Conservation (phyloP, 2,888 invertebrate genomes). For the Thysanoteuthis rhombus region DNA sequence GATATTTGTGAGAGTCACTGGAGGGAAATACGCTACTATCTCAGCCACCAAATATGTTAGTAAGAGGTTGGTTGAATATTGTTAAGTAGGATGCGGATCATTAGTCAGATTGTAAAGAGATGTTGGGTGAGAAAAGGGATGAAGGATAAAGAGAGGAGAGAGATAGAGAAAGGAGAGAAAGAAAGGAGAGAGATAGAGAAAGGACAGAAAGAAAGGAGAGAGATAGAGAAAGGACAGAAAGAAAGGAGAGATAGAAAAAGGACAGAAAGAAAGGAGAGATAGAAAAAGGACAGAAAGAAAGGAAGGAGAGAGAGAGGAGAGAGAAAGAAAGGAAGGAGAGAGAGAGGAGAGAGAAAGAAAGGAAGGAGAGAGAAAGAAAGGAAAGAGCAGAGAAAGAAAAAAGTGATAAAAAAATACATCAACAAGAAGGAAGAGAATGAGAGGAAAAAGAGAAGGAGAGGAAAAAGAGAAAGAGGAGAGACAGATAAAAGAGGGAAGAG, state of each 20-base stretch:
- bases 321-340: not conserved
- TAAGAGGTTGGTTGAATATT: too few species aligned
- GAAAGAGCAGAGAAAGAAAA: not conserved
- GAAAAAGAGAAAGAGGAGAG: not conserved
- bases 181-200: too few species aligned
- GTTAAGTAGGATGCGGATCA: too few species aligned
- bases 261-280: not conserved
- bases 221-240: not conserved
- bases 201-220: too few species aligned
- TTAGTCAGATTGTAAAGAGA: too few species aligned
- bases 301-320: not conserved
- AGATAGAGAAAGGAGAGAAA: not conserved
- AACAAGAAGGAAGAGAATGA: not conserved
- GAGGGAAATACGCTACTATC: too few species aligned
- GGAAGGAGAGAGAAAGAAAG: not conserved
- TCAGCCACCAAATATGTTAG: too few species aligned
- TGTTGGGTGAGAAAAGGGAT: too few species aligned
- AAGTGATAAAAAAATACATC: not conserved
- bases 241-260: not conserved
- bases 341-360: not conserved
- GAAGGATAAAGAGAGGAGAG: not conserved
- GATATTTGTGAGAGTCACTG: too few species aligned
- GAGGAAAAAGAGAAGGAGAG: not conserved
- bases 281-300: too few species aligned
- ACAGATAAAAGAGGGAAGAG: not conserved